Evolutionary conservation across 2,888 invertebrate genomes (phyloP).

Genomic region (Crossocerus cetratus): DNA sequence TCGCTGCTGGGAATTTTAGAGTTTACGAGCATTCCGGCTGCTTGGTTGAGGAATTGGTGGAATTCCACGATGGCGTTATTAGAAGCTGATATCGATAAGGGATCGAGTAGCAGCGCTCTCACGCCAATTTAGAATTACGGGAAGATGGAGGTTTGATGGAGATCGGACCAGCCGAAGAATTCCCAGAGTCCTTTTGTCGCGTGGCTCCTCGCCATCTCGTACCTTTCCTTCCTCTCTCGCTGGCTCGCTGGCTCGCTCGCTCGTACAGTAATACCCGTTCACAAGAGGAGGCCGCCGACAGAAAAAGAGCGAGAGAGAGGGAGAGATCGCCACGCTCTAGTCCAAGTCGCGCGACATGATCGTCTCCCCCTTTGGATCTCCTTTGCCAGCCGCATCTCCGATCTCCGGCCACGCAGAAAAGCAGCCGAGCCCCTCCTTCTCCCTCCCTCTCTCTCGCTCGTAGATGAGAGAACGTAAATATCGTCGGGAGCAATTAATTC

Average conservation of each 20-base stretch:
- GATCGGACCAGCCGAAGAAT: not conserved
- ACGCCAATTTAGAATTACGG: not conserved
- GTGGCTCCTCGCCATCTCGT: not conserved
- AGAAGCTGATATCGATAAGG: not conserved
- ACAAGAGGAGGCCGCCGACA: no score
- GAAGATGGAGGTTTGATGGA: not conserved
- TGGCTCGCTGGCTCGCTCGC: not conserved
- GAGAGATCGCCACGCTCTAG: not conserved
- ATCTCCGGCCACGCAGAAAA: not conserved
- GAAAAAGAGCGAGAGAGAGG: no score
- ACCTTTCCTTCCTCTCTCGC: not conserved
- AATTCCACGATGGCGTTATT: not conserved
- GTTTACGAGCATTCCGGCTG: no score
- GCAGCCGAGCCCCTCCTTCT: slow-evolving; percentile 23
- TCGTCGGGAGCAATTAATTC: slow-evolving; percentile 64
- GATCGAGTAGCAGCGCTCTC: not conserved
- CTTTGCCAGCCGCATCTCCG: slow-evolving; percentile 11
- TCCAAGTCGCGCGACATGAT: slow-evolving; percentile 45
- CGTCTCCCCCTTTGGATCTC: slow-evolving; percentile 4
- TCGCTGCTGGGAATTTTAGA: no score
- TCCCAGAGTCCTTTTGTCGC: slow-evolving; percentile 1
- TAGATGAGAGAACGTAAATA: slow-evolving; percentile 64
- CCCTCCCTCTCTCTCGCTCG: slow-evolving; percentile 12
- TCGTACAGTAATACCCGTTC: not conserved
- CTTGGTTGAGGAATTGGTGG: no score